Percentiles rank a stretch among this genome's conserved stretches.
Evolutionary conservation across 2,113 vertebrate species (phyloP).

Genomic region (Cheilinus undulatus): DNA sequence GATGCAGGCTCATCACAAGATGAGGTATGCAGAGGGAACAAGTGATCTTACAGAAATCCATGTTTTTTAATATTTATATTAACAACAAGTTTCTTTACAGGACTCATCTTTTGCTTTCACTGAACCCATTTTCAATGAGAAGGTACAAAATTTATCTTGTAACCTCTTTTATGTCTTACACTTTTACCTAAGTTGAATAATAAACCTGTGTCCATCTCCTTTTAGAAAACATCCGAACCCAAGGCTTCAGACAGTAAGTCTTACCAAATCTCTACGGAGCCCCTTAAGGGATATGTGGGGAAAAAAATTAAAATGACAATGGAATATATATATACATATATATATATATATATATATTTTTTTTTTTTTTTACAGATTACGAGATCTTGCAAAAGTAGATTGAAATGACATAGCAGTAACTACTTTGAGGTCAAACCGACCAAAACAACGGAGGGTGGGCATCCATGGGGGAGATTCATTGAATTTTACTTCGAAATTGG

Average conservation of each 20-base stretch:
- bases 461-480: too few relatives aligned
- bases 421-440: too few relatives aligned
- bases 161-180: neutral
- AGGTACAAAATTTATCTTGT: constrained; percentile 64
- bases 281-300: too few relatives aligned
- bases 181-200: neutral
- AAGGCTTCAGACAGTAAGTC: constrained; percentile 72
- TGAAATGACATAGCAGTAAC: too few relatives aligned
- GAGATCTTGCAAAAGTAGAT: too few relatives aligned
- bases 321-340: too few relatives aligned
- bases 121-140: constrained; percentile 75
- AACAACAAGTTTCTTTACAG: constrained; percentile 67
- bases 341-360: too few relatives aligned
- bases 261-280: neutral
- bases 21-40: constrained; percentile 60
- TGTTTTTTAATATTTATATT: constrained; percentile 8
- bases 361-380: too few relatives aligned
- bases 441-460: too few relatives aligned
- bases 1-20: constrained; percentile 58
- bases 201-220: constrained; percentile 16
- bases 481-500: too few relatives aligned
- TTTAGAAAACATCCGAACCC: constrained; percentile 73
- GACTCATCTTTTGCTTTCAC: constrained; percentile 77
- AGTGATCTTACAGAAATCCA: neutral
- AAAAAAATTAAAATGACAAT: too few relatives aligned